Evolutionary conservation across 2,113 vertebrate species (phyloP), one percentile per base, ranked within the genome.

Genomic region (Catharus bicknelli): DNA sequence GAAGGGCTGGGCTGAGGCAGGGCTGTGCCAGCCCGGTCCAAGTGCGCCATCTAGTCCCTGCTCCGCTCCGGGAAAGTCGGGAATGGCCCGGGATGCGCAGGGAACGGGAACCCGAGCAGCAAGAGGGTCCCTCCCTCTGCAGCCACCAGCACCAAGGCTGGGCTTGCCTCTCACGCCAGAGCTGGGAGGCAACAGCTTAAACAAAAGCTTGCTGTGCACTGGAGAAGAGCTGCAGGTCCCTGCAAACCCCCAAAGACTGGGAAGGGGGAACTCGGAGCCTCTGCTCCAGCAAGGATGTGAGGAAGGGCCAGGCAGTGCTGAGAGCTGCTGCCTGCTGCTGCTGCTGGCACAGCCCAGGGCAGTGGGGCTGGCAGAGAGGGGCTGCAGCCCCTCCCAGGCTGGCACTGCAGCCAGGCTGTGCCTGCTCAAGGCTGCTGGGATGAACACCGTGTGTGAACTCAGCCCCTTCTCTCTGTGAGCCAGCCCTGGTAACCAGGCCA

Each of bases 11-110:
- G 50, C 83, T 1, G 76, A 22, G 90, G 61, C 30, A 14, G 40
- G 69, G 82, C 67, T 7, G 57, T 17, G 78, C 32, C 63, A 78
- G 73, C 86, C 69, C 18, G 13, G 84, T 38, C 80, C 25, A 5
- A 64, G 57, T 48, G 95, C 89, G 92, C 96, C 96, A 89, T 47
- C 95, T 96, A 95, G 95, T 38, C 90, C 86, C 58, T 9, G 77
- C 81, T 64, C 27, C 0, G 3, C 38, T 18, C 16, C 13, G 0
- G 66, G 43, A 43, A 47, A 79, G 53, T 0, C 2, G 10, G 85
- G 15, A 66, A 32, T 0, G 0, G 7, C 45, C 38, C 8, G 5
- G 82, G 74, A 73, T 54, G 50, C 1, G 3, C 40, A 16, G 16
- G 7, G 51, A 26, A 61, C 0, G 26, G 55, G 27, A 66, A 30